Evolutionary conservation across 2,888 invertebrate genomes (phyloP), one percentile per base, ranked within the genome.

Genomic region (Drosophila pseudotakahashii): DNA sequence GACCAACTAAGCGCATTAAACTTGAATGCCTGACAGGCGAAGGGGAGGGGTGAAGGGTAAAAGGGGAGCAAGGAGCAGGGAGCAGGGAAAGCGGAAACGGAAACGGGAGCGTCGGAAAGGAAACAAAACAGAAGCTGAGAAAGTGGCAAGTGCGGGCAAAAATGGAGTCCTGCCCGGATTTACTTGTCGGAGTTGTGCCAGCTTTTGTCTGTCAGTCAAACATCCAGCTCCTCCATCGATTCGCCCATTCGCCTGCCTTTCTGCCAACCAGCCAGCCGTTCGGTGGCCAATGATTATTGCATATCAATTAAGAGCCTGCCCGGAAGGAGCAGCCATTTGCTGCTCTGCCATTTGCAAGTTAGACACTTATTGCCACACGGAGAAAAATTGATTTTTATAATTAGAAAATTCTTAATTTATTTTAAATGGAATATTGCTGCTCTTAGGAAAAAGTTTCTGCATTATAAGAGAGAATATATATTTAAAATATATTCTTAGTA

Each of bases 271-370:
- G 60, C 59, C 77, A 76, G 77, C 77, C 41, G 70, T 79, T 75
- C 68, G 67, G 13, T 67, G 71, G 53, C 69, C 81, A 81, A 81
- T 87, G 81, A 87, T 87, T 81, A 87, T 87, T 87, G 81, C 81
- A 87, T 81, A 81, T 81, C 81, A 81, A 81, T 81, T 81, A 81
- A 68, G 58, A 59, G 72, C 48, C 41, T 37, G 73, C 47, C 41
- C 14, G n/a, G 13, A 19, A 36, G 48, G 11, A 13, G 14, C 19
- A 39, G 23, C 10, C 34, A 34, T 34, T 34, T 34, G 34, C 30
- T 32, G 48, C 14, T 45, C 47, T 36, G 66, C 39, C 67, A 53
- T 39, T 66, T 66, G 52, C 39, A 14, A 47, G 66, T 67, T 61
- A 47, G 60, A 62, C 61, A 61, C 37, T 47, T 26, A 32, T 34